Base-by-base conservation (phyloP, 2,797 vertebrate species). In the Hybognathus amarus region DNA sequence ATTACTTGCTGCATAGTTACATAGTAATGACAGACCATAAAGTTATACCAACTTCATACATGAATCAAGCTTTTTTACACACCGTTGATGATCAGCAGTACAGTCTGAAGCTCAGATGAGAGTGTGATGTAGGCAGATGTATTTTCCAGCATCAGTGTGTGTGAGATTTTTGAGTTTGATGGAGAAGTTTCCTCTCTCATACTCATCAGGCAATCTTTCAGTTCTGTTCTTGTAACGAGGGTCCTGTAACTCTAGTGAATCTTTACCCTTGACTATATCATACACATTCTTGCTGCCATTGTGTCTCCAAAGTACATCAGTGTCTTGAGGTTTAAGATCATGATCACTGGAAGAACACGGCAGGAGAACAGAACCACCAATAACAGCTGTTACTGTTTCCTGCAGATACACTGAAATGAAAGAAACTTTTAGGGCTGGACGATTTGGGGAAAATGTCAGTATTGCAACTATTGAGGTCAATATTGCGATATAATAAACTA, bases 181-280 rank as follows among this genome's bases (percentile, higher is more conserved):
- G 8, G 80, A 82, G 6, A 54, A 82, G 40, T 67, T 82, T n/a
- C 70, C 80, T 15, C 64, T 74, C 5, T 12, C 3, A 7, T 63
- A 64, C 50, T 77, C 81, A 33, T 33, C 30, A 33, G 30, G 30
- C 0, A 1, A 2, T 6, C 33, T 18, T 8, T 47, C 24, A 1
- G n/a, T 10, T 56, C 61, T 68, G 81, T 30, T 50, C 0, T 17
- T 56, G 18, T 45, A 83, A 11, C 0, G 4, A 1, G 3, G 12
- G 1, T 45, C 4, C 0, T 45, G 42, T 13, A 0, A 1, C 9
- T 13, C 12, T 45, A 45, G 3, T 45, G 42, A 4, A 13, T 13
- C 12, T 13, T 5, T 0, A 12, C 42, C 10, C 36, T 36, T 36
- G 36, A 36, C 36, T 36, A 36, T 36, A 36, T 36, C 36, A 36